These are phyloP conservation scores for Barbus barbus DNA, from an alignment of 2,113 vertebrate species.

Conservation along the genomic window DNA sequence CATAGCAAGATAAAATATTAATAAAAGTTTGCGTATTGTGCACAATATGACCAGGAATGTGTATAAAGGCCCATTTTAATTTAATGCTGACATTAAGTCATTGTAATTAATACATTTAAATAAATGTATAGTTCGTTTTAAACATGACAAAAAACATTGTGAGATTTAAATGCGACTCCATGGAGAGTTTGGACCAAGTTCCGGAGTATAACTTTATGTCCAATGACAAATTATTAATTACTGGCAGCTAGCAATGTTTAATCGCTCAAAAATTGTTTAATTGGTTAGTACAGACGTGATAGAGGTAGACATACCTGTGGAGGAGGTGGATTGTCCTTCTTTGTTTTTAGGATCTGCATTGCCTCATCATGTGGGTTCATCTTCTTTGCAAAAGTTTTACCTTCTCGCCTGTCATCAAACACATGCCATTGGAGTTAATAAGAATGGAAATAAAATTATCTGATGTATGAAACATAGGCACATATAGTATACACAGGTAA, in stretches of 20 bases:
- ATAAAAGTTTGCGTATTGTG: background rate
- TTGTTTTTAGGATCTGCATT: conserved; percentile 87
- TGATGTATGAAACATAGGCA: background rate
- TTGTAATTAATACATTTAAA: background rate
- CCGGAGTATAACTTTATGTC: background rate
- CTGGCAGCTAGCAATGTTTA: background rate
- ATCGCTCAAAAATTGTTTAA: background rate
- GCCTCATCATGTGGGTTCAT: conserved; percentile 90
- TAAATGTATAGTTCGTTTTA: background rate
- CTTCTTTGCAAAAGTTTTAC: conserved; percentile 83
- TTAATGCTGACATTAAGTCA: background rate
- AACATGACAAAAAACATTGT: background rate
- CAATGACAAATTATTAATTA: background rate
- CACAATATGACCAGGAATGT: background rate
- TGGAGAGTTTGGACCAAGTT: background rate
- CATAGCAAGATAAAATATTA: background rate
- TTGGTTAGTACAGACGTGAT: background rate
- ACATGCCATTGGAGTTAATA: background rate
- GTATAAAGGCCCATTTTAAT: background rate
- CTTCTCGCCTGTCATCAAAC: conserved; percentile 68
- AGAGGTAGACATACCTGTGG: conserved; percentile 63
- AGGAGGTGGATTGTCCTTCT: conserved; percentile 77
- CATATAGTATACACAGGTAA: background rate
- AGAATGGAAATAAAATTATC: background rate
- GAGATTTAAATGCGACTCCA: background rate